Base-by-base conservation (phyloP, 2,113 vertebrate genomes). In the Nothobranchius furzeri region DNA sequence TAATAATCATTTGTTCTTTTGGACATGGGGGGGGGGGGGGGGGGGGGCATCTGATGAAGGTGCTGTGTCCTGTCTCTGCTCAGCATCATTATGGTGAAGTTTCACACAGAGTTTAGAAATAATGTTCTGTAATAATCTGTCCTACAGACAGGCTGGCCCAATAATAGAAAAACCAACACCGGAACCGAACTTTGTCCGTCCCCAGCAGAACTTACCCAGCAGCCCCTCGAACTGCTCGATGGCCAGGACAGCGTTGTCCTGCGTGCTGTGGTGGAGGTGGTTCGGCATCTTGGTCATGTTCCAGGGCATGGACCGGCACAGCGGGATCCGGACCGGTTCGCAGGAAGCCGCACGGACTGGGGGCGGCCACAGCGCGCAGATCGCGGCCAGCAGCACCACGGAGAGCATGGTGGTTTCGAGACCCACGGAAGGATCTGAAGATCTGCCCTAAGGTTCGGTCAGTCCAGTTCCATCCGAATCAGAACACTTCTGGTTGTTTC, bases 241-340 rank as follows among this genome's bases (percentile, higher is more conserved):
- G 75, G 98, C 96, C 89, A 99, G 93, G 77, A 99, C 93, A 61
- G 97, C 97, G 92, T 99, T 99, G 77, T 95, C 97, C 93, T 99
- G 97, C 55, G 97, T 99, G 93, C 97, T 99, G 94, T 99, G 97
- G 92, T 99, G 97, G 84, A 99, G 95, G 90, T 99, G 97, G 94
- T 99, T 99, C 59, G 97, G 97, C 97, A 99, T 99, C 90, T 97
- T 98, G 83, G 97, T 99, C 95, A 98, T 94, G 94, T 99, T 99
- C 97, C 97, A 99, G 15, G 96, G 96, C 93, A 98, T 94, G 46
- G 95, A 91, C 63, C 91, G 88, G 93, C 97, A 99, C 56, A 99
- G 88, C 14, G 96, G 96, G 87, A 99, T 98, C 80, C 96, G 95
- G 54, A 98, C 95, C 1, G 94, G 93, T 87, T 98, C 97, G 58